Conservation (phyloP, 2,113 vertebrate genomes). For the Leptocoma aspasia region DNA sequence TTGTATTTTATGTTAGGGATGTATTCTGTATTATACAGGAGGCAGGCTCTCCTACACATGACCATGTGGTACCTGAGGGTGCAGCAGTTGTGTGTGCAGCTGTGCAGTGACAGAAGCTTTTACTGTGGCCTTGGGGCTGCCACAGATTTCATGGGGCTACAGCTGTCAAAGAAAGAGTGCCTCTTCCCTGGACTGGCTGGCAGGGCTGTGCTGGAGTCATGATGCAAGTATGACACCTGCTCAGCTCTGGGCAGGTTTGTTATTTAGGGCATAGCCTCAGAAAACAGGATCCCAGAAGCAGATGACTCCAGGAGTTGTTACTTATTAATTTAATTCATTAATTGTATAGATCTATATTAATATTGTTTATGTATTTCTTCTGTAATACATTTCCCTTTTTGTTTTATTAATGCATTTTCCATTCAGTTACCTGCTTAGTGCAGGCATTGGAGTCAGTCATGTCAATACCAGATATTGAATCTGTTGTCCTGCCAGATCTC, state of each 20-base stretch:
- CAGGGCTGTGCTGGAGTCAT: background rate
- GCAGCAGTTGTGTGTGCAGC: background rate
- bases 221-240: background rate
- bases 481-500: background rate
- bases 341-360: background rate
- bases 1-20: fast-evolving
- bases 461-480: background rate
- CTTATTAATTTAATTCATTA: background rate
- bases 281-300: background rate
- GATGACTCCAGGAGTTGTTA: background rate
- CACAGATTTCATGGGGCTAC: background rate
- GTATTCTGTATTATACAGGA: background rate
- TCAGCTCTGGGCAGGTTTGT: background rate
- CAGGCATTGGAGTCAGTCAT: background rate
- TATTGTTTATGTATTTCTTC: background rate
- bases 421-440: background rate
- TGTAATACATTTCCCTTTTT: background rate
- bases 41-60: background rate
- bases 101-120: background rate
- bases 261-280: background rate
- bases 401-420: background rate
- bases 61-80: no score
- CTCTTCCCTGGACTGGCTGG: background rate
- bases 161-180: background rate
- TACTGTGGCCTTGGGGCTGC: fast-evolving